phyloP scores from a whole-genome alignment of 2,113 vertebrate genomes.

The Tangachromis dhanisi region DNA sequence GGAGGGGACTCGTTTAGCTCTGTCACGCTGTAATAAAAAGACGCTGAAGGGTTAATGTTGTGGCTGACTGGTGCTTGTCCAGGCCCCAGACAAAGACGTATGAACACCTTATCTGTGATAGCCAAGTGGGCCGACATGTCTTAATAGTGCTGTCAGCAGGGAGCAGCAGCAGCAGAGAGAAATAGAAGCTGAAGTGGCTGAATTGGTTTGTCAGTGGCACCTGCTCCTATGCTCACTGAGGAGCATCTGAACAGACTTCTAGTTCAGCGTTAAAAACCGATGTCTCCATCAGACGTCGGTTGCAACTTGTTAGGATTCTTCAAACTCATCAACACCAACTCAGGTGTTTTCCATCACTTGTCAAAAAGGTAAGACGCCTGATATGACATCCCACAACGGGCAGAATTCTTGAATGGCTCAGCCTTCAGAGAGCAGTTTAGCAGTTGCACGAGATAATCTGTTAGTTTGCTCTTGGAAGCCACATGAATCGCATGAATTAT shows the following conservation, averaged over 20 bases:
- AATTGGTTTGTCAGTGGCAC: slow-evolving; percentile 1
- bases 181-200: neutral
- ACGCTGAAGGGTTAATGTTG: neutral
- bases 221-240: neutral
- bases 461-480: neutral
- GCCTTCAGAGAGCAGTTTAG: neutral
- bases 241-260: neutral
- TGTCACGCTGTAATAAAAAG: neutral
- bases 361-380: neutral
- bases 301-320: neutral
- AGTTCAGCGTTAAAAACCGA: neutral
- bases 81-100: neutral
- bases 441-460: neutral
- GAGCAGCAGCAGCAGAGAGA: neutral
- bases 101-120: neutral
- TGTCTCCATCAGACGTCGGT: neutral
- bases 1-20: neutral
- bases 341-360: neutral
- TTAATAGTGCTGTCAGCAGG: slow-evolving; percentile 11
- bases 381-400: neutral
- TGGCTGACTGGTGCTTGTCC: neutral
- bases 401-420: neutral
- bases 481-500: neutral
- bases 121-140: neutral
- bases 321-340: neutral